Percentiles rank a stretch among this genome's conserved stretches.
phyloP scores from a whole-genome alignment of 2,888 invertebrate genomes.

The Alloplasta piceator region DNA sequence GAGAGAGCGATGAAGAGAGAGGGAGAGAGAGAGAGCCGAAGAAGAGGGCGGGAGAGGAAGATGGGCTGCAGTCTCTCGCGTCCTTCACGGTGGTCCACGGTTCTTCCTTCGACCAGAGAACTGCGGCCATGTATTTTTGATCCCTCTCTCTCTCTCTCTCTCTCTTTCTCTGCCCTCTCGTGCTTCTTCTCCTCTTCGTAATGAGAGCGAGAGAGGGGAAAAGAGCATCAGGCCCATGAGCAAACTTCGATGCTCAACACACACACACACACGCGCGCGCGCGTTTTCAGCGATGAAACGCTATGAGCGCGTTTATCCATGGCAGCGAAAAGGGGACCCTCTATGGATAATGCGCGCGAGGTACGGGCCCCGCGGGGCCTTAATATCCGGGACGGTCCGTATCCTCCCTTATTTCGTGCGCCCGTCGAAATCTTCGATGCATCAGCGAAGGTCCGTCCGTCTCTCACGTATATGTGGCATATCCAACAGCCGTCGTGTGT shows the following conservation, averaged over 20 bases:
- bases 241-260: conserved; percentile 12
- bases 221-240: conserved; percentile 26
- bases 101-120: conserved; percentile 60
- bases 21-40: conserved; percentile 64
- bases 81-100: conserved; percentile 81
- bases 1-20: conserved; percentile 38
- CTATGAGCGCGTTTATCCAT: conserved; percentile 21
- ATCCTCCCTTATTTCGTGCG: conserved; percentile 74
- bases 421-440: conserved; percentile 50
- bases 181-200: conserved; percentile 63
- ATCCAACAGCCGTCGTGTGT: conserved; percentile 59
- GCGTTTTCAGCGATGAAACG: conserved; percentile 35
- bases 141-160: conserved; percentile 61
- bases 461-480: not conserved
- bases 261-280: not conserved
- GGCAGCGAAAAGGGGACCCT: not conserved
- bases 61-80: conserved; percentile 71
- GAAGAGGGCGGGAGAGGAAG: conserved; percentile 73
- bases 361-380: conserved; percentile 54
- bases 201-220: not conserved
- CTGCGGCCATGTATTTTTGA: conserved; percentile 68
- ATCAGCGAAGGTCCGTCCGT: conserved; percentile 6
- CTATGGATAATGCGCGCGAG: conserved; percentile 29
- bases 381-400: conserved; percentile 64
- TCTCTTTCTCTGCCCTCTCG: conserved; percentile 65